These are phyloP conservation scores for Bombus affinis DNA, from an alignment of 1,140 invertebrate species.

Conservation along the genomic window DNA sequence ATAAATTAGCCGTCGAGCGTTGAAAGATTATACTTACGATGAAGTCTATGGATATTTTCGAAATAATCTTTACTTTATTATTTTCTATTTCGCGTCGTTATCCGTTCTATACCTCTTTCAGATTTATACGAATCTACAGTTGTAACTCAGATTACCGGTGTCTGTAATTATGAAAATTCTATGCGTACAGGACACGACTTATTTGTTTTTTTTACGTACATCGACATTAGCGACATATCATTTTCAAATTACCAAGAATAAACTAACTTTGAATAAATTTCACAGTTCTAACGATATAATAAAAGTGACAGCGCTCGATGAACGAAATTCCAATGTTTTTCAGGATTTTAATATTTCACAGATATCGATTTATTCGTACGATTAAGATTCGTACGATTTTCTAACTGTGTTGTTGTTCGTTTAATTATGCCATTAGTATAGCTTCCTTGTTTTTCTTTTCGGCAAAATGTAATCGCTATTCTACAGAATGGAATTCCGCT, in stretches of 20 bases:
- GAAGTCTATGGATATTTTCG: too few species aligned
- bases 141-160: not conserved
- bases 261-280: not conserved
- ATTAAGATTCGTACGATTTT: too few species aligned
- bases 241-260: not conserved
- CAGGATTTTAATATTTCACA: not conserved
- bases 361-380: not conserved
- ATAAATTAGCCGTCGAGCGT: too few species aligned
- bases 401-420: not conserved
- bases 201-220: too few species aligned
- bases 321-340: not conserved
- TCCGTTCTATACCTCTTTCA: too few species aligned
- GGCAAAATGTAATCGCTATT: not conserved
- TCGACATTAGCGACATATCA: not conserved
- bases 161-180: not conserved
- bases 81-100: too few species aligned
- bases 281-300: not conserved
- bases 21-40: too few species aligned
- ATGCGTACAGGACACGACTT: not conserved
- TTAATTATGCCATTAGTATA: not conserved
- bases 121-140: not conserved
- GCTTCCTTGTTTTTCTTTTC: not conserved
- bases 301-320: too few species aligned
- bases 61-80: too few species aligned
- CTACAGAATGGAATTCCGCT: not conserved